These are phyloP conservation scores for Gambusia affinis DNA, from an alignment of 2,113 vertebrate genomes.

Conservation along the genomic window DNA sequence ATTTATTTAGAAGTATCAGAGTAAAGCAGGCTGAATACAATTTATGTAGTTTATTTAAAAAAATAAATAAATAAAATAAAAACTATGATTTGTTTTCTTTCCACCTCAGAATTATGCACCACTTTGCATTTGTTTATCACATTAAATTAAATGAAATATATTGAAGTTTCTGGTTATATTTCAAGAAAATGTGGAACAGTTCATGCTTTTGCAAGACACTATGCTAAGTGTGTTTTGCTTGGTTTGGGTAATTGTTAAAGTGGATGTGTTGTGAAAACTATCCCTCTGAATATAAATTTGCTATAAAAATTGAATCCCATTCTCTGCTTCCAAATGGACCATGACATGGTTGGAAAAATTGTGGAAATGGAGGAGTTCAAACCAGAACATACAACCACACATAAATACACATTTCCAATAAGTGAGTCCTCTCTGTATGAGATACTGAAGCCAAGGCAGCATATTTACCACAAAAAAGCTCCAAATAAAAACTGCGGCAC, in stretches of 20 bases:
- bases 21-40: not conserved
- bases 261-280: conserved; percentile 39
- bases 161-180: not conserved
- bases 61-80: not conserved
- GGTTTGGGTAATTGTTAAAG: not conserved
- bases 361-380: conserved; percentile 42
- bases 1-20: not conserved
- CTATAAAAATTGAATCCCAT: conserved; percentile 46
- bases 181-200: not conserved
- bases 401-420: conserved; percentile 18
- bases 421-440: conserved; percentile 43
- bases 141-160: not conserved
- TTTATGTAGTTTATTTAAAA: not conserved
- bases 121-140: not conserved
- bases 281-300: conserved; percentile 55
- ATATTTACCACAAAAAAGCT: conserved; percentile 44
- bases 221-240: not conserved
- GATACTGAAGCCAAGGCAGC: conserved; percentile 51
- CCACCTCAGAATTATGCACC: not conserved
- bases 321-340: conserved; percentile 44
- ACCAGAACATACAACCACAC: conserved; percentile 5
- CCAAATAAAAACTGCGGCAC: conserved; percentile 46
- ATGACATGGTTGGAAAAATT: conserved; percentile 51
- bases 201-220: not conserved
- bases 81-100: not conserved